These are phyloP conservation scores for Torymus auratus DNA, from an alignment of 2,888 invertebrate species.

Conservation along the genomic window DNA sequence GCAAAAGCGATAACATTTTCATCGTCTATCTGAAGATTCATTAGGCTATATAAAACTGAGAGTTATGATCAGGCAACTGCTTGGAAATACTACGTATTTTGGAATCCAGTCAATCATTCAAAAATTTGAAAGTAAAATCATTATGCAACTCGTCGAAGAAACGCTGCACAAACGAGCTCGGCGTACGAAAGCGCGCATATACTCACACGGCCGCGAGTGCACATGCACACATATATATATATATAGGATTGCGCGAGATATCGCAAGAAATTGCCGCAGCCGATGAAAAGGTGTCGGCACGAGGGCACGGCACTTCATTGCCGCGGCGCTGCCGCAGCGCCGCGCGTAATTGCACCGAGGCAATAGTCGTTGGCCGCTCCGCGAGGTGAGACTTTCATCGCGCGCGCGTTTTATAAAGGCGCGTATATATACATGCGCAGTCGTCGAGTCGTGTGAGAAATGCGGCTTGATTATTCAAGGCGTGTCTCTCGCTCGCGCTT, in stretches of 20 bases:
- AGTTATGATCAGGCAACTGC: too few species aligned
- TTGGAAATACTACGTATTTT: too few species aligned
- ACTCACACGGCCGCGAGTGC: too few species aligned
- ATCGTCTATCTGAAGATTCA: too few species aligned
- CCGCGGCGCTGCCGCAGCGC: not conserved
- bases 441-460: conserved; percentile 13
- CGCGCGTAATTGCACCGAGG: conserved; percentile 31
- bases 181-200: too few species aligned
- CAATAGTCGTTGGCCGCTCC: not conserved
- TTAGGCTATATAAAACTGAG: too few species aligned
- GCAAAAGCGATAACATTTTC: too few species aligned
- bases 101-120: too few species aligned
- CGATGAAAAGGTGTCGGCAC: conserved; percentile 42
- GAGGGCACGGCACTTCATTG: conserved; percentile 47
- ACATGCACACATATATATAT: not conserved
- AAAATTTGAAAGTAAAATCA: conserved; percentile 6
- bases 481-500: conserved; percentile 21
- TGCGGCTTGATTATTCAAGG: conserved; percentile 54
- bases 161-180: not conserved
- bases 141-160: not conserved
- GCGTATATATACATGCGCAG: not conserved
- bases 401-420: conserved; percentile 25
- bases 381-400: conserved; percentile 48
- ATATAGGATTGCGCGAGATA: conserved; percentile 28
- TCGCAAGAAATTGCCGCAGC: conserved; percentile 24